Evolutionary conservation across 2,888 invertebrate genomes (phyloP), one percentile per base, ranked within the genome.

Genomic region (Andrena minutula): DNA sequence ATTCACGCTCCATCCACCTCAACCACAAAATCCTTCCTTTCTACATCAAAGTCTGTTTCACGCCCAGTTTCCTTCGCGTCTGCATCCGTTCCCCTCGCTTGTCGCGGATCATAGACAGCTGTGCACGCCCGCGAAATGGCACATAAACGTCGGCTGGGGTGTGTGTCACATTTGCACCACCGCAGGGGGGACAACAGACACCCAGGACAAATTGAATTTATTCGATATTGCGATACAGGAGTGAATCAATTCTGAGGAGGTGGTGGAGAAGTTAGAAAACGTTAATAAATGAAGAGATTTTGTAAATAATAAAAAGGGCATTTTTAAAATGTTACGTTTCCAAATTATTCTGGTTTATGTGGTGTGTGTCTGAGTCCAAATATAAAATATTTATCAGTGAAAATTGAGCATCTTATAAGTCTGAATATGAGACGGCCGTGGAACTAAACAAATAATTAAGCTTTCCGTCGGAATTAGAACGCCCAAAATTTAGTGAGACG

Each of bases 41-140:
- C 86, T 82, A 86, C 89, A 85, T 90, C 88, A 85, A 88, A 89
- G 89, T 87, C 89, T 80, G 87, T 87, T 91, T 89, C 85, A 90
- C 91, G 88, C 86, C 87, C 84, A 85, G 87, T 91, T 91, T 89
- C 73, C 85, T 81, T 78, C 83, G 75, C 84, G 82, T 75, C 65
- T 75, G 79, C 82, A 83, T 80, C 75, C 79, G 60, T 79, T 66
- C 63, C 72, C 75, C 30, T 56, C 51, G 26, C 64, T 76, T 75
- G 86, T 74, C 71, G 77, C 71, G 77, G 77, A 77, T 61, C 81
- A 75, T 71, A 79, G 77, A 74, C 77, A 68, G 28, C 75, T 61
- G 71, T 56, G 60, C 77, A 81, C 63, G 61, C 23, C 66, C 75
- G 69, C 87, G 61, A 63, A 82, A 75, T 63, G 56, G 10, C 65